A percentile compares a stretch with the other conserved stretches of the same genome.
These are phyloP conservation scores for Trichopria drosophilae DNA, from an alignment of 2,888 invertebrate genomes.

Conservation along the genomic window DNA sequence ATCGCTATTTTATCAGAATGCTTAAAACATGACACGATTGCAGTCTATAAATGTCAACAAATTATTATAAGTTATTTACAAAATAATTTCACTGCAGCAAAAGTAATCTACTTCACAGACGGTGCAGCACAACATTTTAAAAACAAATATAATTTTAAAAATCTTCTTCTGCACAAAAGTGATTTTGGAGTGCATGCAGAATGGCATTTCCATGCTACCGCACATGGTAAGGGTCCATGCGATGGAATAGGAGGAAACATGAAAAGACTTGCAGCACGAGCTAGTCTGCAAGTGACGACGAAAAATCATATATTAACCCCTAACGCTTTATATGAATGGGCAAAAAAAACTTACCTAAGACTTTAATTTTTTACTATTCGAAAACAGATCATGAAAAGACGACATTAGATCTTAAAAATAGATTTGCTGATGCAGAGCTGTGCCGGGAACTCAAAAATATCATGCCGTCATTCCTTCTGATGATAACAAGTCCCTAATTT, in stretches of 20 bases:
- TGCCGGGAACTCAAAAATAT: too few relatives aligned
- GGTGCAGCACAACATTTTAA: constrained; percentile 23
- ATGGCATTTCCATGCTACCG: constrained; percentile 41
- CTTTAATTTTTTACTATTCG: constrained; percentile 8
- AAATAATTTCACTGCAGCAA: too few relatives aligned
- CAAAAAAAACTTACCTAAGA: constrained; percentile 6
- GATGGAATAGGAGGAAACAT: constrained; percentile 36
- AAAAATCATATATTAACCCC: constrained; percentile 4
- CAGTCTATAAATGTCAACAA: too few relatives aligned
- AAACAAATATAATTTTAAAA: constrained; percentile 23
- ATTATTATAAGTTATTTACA: too few relatives aligned
- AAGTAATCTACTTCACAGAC: constrained; percentile 25
- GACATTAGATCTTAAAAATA: neutral
- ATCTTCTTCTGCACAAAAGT: constrained; percentile 21
- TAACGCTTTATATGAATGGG: constrained; percentile 7
- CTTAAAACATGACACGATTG: neutral
- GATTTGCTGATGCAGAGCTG: constrained; percentile 2
- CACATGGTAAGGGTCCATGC: constrained; percentile 41
- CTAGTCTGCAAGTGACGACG: constrained; percentile 7
- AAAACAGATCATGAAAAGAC: constrained; percentile 5
- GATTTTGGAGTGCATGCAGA: constrained; percentile 34
- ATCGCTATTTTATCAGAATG: neutral
- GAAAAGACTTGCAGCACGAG: constrained; percentile 7
- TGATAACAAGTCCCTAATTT: too few relatives aligned
- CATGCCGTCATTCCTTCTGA: too few relatives aligned